Conservation (phyloP, 2,888 invertebrate species). For the Thumatha senex region DNA sequence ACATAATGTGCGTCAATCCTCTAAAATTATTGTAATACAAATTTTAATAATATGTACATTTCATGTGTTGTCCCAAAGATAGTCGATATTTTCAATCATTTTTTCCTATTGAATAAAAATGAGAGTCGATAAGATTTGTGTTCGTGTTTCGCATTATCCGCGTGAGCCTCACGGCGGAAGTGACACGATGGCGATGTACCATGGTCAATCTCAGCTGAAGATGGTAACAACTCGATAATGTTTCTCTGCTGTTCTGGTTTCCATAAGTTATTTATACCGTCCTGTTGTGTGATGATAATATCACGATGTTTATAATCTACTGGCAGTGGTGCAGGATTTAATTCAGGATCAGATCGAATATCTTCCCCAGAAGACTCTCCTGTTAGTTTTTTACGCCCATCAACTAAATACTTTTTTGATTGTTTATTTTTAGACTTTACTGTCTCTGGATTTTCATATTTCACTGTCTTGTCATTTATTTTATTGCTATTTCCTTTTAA, state of each 20-base stretch:
- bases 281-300: conserved; percentile 13
- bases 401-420: not conserved
- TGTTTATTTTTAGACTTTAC: not conserved
- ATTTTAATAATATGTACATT: no score
- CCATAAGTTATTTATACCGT: conserved; percentile 7
- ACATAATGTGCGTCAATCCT: no score
- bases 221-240: conserved; percentile 15
- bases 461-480: no score
- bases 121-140: conserved; percentile 26
- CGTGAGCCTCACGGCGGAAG: not conserved
- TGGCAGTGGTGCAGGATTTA: not conserved
- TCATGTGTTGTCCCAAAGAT: no score
- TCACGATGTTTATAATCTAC: conserved; percentile 1
- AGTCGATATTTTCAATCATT: no score
- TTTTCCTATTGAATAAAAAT: conserved; percentile 20
- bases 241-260: conserved; percentile 1
- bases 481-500: not conserved
- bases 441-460: no score
- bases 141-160: conserved; percentile 1
- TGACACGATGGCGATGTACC: not conserved
- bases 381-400: not conserved
- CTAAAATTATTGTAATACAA: no score
- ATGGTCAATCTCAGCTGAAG: conserved; percentile 10
- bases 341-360: not conserved
- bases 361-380: not conserved